Base-by-base conservation (phyloP, 2,113 vertebrate species). In the Hylia prasina region DNA sequence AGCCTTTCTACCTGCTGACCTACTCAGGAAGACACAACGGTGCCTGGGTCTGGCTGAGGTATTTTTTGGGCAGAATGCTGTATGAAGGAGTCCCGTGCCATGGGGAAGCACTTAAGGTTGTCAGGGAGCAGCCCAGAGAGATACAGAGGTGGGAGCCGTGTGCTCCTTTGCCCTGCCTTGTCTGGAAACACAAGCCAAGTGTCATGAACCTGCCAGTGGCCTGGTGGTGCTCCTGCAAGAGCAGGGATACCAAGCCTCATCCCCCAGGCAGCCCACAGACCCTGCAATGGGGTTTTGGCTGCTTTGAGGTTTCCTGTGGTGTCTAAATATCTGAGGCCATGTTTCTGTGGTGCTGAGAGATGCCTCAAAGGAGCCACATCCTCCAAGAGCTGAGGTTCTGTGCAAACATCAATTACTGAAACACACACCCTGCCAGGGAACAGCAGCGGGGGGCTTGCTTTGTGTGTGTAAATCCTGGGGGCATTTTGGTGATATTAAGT, bases 131-230 rank as follows among this genome's bases (percentile, higher is more conserved):
- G 42, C 2, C 0, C 17, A 13, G 42, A 23, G 82, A 4, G 1
- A 13, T 9, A 28, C 58, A n/a, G 0, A 0, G 33, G 31, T 72
- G 68, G 19, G 37, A 89, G 35, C 28, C 1, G 4, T 0, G 4
- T 0, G 0, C 54, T 77, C 10, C 56, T 79, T 82, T 5, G 0
- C 51, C 16, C 23, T 69, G 27, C 30, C 27, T 82, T 0, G 0
- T 27, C 44, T 60, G 35, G 33, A 64, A 85, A 35, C 50, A 40
- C 25, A 42, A 71, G 19, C 65, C 51, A 48, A 63, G 39, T 6
- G 4, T n/a, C 22, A 9, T 13, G 39, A 76, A 57, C 57, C 40
- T 79, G 33, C 48, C 48, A 44, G 6, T 0, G 0, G 45, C n/a
- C 56, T 63, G 13, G 6, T 57, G 25, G 16, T 93, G 48, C n/a